Base-by-base conservation (phyloP, 2,797 vertebrate genomes). In the Esox masquinongy region DNA sequence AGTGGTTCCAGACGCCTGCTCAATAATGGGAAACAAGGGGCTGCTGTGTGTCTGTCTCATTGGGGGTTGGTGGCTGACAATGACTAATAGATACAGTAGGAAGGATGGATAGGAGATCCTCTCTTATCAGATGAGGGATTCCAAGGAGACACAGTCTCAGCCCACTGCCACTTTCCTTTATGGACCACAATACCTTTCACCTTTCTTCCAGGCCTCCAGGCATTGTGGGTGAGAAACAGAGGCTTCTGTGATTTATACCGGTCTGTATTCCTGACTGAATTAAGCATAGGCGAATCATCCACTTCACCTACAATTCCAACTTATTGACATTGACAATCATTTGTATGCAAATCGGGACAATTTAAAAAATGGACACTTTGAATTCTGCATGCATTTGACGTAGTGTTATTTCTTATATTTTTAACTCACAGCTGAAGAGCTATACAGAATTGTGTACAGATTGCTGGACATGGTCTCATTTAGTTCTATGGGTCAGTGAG, bases 51-150 rank as follows among this genome's bases (percentile, higher is more conserved):
- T 78, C 79, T 39, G 2, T 47, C 43, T 47, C 43, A 2, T 47
- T 47, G 1, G 74, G 59, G 73, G 73, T 59, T 5, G 39, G 36
- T 3, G 77, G 72, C 74, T 85, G 77, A 81, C 78, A 79, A 39
- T 86, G 85, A 88, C 78, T 61, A 24, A 61, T 61, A 24, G 56
- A 53, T 53, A 53, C 29, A 31, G 29, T 31, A 31, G 9, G 9
- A 47, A 14, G 51, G 51, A 53, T 19, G 83, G 85, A 88, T 85
- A 82, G 83, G 80, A 82, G 80, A 73, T 82, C 81, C 79, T 77
- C 83, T 86, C 80, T 87, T 88, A 90, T 91, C 89, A 87, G 85
- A 89, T 86, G 77, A 77, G 83, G 84, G 86, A 82, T 87, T 88
- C 81, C 84, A 80, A 85, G 83, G 84, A 90, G 85, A 86, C 81